Evolutionary conservation across 2,888 invertebrate genomes (phyloP).

Genomic region (Synanthedon myopaeformis): DNA sequence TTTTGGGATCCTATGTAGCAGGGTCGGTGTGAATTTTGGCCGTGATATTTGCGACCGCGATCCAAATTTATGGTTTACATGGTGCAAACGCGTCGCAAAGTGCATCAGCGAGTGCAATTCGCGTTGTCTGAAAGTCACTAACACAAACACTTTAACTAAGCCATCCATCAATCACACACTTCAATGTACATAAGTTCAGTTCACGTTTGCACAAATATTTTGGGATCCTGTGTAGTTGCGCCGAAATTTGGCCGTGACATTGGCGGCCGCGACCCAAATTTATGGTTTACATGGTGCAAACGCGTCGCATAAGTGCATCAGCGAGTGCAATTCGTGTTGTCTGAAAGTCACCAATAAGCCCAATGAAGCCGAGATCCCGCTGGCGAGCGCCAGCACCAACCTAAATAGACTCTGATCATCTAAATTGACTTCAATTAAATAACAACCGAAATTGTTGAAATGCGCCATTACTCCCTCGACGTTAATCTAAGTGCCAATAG

Average conservation of each 20-base stretch:
- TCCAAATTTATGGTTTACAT: constrained; percentile 26
- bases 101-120: constrained; percentile 69
- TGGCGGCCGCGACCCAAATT: constrained; percentile 28
- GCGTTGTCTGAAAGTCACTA: constrained; percentile 70
- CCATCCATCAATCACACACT: too few relatives aligned
- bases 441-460: constrained; percentile 72
- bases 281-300: constrained; percentile 33
- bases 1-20: background rate
- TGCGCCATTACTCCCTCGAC: constrained; percentile 70
- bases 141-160: constrained; percentile 8
- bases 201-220: background rate
- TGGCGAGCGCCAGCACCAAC: constrained; percentile 69
- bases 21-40: background rate
- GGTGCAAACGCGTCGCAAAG: constrained; percentile 54
- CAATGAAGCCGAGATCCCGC: constrained; percentile 70
- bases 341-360: constrained; percentile 71
- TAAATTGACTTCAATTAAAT: constrained; percentile 72
- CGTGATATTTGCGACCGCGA: constrained; percentile 16
- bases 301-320: constrained; percentile 63
- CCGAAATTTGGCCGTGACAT: background rate
- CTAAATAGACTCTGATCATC: constrained; percentile 72
- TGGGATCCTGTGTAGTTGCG: background rate
- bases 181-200: background rate
- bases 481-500: constrained; percentile 71
- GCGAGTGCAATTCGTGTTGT: constrained; percentile 68